phyloP scores from a whole-genome alignment of 1,140 invertebrate genomes.

The Samia ricini region DNA sequence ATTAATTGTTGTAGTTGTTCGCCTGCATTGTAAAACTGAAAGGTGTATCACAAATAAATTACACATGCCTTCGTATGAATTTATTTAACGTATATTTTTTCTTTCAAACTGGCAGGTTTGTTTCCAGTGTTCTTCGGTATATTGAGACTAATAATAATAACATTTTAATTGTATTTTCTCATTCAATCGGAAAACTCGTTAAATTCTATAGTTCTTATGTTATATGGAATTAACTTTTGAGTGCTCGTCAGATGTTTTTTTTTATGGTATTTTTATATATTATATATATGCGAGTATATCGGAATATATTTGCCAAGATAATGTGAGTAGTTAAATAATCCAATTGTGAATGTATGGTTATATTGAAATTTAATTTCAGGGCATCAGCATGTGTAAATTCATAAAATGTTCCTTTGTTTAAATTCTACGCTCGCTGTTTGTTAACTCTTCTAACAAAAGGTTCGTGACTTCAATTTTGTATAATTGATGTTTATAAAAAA shows the following conservation, averaged over 20 bases:
- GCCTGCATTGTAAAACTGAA: slow-evolving; percentile 48
- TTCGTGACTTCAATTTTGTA: not conserved
- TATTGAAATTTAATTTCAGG: not conserved
- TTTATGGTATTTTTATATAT: too few relatives aligned
- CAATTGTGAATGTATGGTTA: not conserved
- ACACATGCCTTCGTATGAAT: slow-evolving; percentile 27
- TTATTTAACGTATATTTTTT: slow-evolving; percentile 22
- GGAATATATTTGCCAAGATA: not conserved
- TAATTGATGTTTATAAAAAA: slow-evolving; percentile 30
- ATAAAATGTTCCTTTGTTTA: not conserved
- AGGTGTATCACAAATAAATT: slow-evolving; percentile 48
- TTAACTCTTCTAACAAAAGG: not conserved
- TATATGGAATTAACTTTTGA: too few relatives aligned
- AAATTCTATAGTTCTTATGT: too few relatives aligned
- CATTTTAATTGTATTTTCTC: too few relatives aligned
- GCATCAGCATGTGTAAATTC: not conserved
- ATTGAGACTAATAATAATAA: not conserved
- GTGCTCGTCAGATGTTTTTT: too few relatives aligned
- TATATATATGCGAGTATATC: too few relatives aligned
- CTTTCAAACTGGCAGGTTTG: not conserved
- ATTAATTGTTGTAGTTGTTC: slow-evolving; percentile 59
- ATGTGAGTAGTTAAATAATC: not conserved
- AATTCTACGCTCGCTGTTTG: not conserved
- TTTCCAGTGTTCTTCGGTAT: too few relatives aligned
- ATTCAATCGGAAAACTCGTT: too few relatives aligned